Evolutionary conservation across 1,140 invertebrate species (phyloP).

Genomic region (Prorops nasuta): DNA sequence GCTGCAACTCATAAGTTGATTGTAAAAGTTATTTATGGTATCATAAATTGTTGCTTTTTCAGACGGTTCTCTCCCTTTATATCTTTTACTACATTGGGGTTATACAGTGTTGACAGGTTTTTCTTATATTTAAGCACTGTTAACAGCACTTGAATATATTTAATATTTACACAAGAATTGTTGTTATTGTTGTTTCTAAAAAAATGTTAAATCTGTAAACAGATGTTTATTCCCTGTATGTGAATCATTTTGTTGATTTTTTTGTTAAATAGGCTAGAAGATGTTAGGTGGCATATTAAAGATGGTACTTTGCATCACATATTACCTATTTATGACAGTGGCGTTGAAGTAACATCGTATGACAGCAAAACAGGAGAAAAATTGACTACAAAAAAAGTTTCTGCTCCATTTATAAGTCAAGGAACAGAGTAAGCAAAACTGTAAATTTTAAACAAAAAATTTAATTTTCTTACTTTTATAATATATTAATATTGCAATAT

Average conservation of each 20-base stretch:
- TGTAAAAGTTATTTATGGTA: conserved; percentile 4
- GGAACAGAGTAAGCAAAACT: conserved; percentile 54
- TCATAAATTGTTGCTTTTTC: conserved; percentile 34
- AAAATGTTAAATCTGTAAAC: conserved; percentile 2
- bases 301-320: conserved; percentile 67
- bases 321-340: conserved; percentile 63
- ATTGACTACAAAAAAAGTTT: conserved; percentile 60
- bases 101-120: conserved; percentile 50
- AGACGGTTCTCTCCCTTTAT: conserved; percentile 52
- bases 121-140: conserved; percentile 23
- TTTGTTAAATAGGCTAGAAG: conserved; percentile 38
- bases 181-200: conserved; percentile 8
- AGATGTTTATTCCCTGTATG: conserved; percentile 7
- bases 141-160: conserved; percentile 14
- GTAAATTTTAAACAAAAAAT: conserved; percentile 1
- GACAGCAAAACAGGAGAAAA: conserved; percentile 67
- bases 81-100: conserved; percentile 51
- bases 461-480: conserved; percentile 2
- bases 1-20: neutral
- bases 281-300: conserved; percentile 63
- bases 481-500: conserved; percentile 9
- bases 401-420: conserved; percentile 64
- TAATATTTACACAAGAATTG: conserved; percentile 11
- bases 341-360: conserved; percentile 70
- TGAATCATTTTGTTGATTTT: conserved; percentile 16